phyloP scores from a whole-genome alignment of 2,797 vertebrate genomes.

The Pipistrellus pipistrellus region DNA sequence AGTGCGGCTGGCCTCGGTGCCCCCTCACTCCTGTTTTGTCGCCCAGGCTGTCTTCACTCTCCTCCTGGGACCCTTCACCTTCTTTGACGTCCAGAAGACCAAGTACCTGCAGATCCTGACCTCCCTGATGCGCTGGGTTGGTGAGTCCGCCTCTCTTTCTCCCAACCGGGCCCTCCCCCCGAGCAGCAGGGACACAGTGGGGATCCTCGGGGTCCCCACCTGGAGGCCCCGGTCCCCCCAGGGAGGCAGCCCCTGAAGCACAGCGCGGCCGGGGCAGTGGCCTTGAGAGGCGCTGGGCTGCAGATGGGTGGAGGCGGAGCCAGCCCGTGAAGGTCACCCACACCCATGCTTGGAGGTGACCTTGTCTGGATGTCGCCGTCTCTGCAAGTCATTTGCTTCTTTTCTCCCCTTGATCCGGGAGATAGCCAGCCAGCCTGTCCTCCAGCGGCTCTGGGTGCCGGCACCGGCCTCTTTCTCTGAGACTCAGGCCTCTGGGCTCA shows the following conservation, averaged over 20 bases:
- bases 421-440: slow-evolving; percentile 67
- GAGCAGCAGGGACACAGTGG: neutral
- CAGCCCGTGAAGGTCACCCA: slow-evolving; percentile 78
- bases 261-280: slow-evolving; percentile 37
- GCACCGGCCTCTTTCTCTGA: neutral
- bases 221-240: rapidly evolving
- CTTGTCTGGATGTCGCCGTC: slow-evolving; percentile 44
- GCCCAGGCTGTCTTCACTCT: slow-evolving; percentile 93
- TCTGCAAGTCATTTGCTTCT: slow-evolving; percentile 66
- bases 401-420: slow-evolving; percentile 74
- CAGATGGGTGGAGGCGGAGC: slow-evolving; percentile 12
- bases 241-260: slow-evolving; percentile 54
- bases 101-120: slow-evolving; percentile 99
- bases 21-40: neutral
- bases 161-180: neutral
- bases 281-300: slow-evolving; percentile 70
- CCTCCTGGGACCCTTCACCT: slow-evolving; percentile 95
- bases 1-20: rapidly evolving
- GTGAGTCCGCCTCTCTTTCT: slow-evolving; percentile 88
- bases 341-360: slow-evolving; percentile 60
- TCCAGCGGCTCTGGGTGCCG: neutral
- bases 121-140: slow-evolving; percentile 97
- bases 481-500: slow-evolving; percentile 1
- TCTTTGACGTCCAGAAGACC: slow-evolving; percentile 98
- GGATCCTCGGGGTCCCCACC: too few species aligned